A percentile compares a stretch with the other conserved stretches of the same genome.
Evolutionary conservation across 2,888 invertebrate species (phyloP).

Genomic region (Philaethria dido): DNA sequence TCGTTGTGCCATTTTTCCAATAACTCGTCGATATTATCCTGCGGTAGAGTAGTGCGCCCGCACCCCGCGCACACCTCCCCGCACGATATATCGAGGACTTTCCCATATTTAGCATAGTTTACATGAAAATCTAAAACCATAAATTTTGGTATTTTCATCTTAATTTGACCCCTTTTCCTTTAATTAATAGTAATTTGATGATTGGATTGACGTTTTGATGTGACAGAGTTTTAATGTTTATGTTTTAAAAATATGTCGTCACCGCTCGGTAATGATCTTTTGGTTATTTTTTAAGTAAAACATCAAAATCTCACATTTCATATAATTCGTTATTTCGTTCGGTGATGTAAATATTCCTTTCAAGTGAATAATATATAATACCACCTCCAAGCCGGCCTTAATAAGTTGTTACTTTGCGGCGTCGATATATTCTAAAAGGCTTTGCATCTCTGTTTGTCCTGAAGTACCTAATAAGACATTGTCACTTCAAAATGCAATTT

Average conservation of each 20-base stretch:
- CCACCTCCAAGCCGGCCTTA: too few species aligned
- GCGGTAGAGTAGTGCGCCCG: slow-evolving; percentile 63
- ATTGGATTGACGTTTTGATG: slow-evolving; percentile 15
- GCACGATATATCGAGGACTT: slow-evolving; percentile 56
- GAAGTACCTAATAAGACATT: background rate
- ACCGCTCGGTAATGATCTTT: too few species aligned
- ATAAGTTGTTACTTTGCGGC: background rate
- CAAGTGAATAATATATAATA: too few species aligned
- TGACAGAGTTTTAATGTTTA: background rate
- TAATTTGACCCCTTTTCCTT: background rate
- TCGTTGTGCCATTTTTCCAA: slow-evolving; percentile 82
- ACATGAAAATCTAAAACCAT: slow-evolving; percentile 42
- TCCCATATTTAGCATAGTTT: slow-evolving; percentile 47
- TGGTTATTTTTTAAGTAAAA: too few species aligned
- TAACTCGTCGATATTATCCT: slow-evolving; percentile 53
- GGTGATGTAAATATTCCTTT: background rate
- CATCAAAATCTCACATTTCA: too few species aligned
- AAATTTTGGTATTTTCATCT: slow-evolving; percentile 17
- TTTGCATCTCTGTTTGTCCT: background rate
- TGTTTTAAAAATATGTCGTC: background rate
- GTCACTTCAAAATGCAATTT: slow-evolving; percentile 5
- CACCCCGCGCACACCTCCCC: slow-evolving; percentile 70
- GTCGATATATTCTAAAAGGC: slow-evolving; percentile 2
- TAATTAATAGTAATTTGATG: background rate
- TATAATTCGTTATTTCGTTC: background rate